phyloP scores from a whole-genome alignment of 2,888 invertebrate genomes.

The Conchocele bisecta region DNA sequence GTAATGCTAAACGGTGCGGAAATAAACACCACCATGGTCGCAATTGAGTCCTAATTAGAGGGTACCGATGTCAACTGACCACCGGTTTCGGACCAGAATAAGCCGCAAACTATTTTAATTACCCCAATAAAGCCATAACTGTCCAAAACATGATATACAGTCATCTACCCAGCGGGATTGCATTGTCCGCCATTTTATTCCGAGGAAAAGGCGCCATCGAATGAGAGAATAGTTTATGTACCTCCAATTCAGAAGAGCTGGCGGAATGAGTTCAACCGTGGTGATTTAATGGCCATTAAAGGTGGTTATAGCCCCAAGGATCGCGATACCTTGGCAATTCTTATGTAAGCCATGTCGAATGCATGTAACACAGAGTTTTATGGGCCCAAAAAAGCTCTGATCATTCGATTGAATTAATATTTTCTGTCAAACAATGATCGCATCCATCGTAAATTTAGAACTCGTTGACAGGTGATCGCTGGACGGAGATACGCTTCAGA shows the following conservation, averaged over 20 bases:
- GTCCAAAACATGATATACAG: not conserved
- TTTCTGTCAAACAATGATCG: conserved; percentile 42
- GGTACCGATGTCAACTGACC: conserved; percentile 40
- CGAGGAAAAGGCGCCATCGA: too few relatives aligned
- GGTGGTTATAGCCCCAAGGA: conserved; percentile 40
- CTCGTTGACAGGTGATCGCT: conserved; percentile 12
- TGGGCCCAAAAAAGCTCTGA: conserved; percentile 17
- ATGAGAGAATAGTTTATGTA: conserved; percentile 43
- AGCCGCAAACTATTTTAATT: conserved; percentile 32
- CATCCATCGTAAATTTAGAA: conserved; percentile 5
- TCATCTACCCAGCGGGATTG: conserved; percentile 2
- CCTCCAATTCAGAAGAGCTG: conserved; percentile 29
- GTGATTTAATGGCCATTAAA: conserved; percentile 60
- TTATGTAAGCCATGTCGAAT: conserved; percentile 54
- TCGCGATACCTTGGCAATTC: conserved; percentile 34
- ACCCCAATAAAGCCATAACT: conserved; percentile 49
- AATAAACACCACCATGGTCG: conserved; percentile 50
- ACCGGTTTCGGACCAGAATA: conserved; percentile 21
- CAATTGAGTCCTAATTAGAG: conserved; percentile 46
- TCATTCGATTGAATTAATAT: conserved; percentile 55
- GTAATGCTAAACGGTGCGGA: conserved; percentile 53
- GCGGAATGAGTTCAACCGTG: conserved; percentile 40
- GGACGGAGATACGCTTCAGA: not conserved
- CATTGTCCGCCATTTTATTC: conserved; percentile 12
- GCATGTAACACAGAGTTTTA: conserved; percentile 44